Evolutionary conservation across 2,113 vertebrate genomes (phyloP), one percentile per base, ranked within the genome.

Genomic region (Verasper variegatus): DNA sequence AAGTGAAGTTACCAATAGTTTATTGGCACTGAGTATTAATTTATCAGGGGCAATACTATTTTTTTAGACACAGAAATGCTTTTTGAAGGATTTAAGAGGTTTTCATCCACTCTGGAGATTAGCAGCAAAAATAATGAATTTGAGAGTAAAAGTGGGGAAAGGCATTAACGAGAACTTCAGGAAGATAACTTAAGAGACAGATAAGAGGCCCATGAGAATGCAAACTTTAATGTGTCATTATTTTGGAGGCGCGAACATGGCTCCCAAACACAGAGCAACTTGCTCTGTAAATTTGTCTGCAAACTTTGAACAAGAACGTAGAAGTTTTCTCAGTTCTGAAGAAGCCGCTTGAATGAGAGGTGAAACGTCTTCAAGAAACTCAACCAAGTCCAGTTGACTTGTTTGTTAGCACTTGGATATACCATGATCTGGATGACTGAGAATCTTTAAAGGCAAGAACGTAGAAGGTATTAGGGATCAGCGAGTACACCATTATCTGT

Each of bases 101-200:
- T 93, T 92, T 92, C 80, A 92, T 91, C 85, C 91, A 88, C 90
- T 86, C 66, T 63, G 68, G 89, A 93, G 92, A 94, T 94, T 92
- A 93, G 85, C 58, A 61, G 80, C 47, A 83, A 84, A 90, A 88
- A 88, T 91, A 94, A 94, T 94, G 88, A 93, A 92, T 93, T 92
- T 88, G 85, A 87, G 82, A 78, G 79, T 76, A 83, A 88, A 91
- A 88, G 89, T 86, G 87, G 88, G 81, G 66, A 85, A 92, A 85
- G 60, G 80, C 86, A 91, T 92, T 92, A 93, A 88, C 47, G 71
- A 88, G 91, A 91, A 91, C 83, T 88, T 85, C 54, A 86, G 86
- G 84, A 85, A 78, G 87, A 93, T 88, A 81, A 93, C 68, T 89
- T 63, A 15, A 71, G 62, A 74, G 88, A 83, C 54, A 78, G 88